These are phyloP conservation scores for Holcopasites calliopsidis DNA, from an alignment of 1,140 invertebrate species.

Conservation along the genomic window DNA sequence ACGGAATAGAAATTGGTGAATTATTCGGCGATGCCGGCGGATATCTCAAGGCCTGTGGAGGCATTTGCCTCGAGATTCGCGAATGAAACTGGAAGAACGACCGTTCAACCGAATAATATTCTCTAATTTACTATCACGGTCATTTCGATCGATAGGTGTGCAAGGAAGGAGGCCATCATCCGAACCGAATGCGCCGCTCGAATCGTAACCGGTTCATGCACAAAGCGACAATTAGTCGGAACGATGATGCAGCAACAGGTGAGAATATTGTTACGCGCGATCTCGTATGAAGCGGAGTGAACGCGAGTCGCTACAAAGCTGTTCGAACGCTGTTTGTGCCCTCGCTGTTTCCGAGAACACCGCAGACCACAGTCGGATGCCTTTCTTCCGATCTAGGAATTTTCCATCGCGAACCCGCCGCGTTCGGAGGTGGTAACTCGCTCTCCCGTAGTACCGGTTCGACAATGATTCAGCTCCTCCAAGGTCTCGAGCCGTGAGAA, in stretches of 20 bases:
- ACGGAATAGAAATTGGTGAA: too few species aligned
- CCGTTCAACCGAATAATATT: too few species aligned
- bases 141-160: slow-evolving; percentile 7
- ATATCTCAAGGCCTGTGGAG: too few species aligned
- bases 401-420: slow-evolving; percentile 6
- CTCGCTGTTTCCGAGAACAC: neutral
- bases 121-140: too few species aligned
- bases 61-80: too few species aligned
- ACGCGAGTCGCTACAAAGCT: too few species aligned
- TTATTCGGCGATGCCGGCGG: too few species aligned
- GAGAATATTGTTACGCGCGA: neutral
- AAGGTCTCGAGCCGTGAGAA: too few species aligned
- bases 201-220: slow-evolving; percentile 20
- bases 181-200: neutral
- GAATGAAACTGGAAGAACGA: too few species aligned
- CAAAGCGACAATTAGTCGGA: slow-evolving; percentile 33
- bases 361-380: neutral
- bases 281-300: too few species aligned
- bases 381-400: slow-evolving; percentile 11
- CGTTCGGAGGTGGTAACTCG: neutral
- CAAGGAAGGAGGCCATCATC: neutral
- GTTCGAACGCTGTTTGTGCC: too few species aligned
- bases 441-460: neutral
- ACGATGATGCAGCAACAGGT: slow-evolving; percentile 14
- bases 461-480: neutral